Evolutionary conservation across 2,888 invertebrate species (phyloP).

Genomic region (Caenorhabditis zanzibari): DNA sequence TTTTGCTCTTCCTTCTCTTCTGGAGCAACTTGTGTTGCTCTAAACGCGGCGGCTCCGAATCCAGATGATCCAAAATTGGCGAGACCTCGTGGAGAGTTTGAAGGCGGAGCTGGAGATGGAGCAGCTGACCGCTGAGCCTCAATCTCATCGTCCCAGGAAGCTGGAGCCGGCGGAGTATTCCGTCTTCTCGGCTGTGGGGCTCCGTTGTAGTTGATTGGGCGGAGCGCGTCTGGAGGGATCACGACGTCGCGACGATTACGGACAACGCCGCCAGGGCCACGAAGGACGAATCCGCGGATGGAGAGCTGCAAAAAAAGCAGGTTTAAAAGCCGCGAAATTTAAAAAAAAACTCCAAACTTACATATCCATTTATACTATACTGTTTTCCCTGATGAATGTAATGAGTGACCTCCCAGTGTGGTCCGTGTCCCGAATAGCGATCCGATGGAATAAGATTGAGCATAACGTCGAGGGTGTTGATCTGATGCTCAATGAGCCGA

Average conservation of each 20-base stretch:
- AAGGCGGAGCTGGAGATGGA: too few species aligned
- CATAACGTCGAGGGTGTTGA: constrained; percentile 40
- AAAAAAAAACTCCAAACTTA: constrained; percentile 9
- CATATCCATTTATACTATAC: constrained; percentile 51
- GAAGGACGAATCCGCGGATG: constrained; percentile 41
- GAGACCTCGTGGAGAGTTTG: too few species aligned
- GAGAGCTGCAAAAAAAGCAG: constrained; percentile 34
- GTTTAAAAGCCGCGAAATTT: too few species aligned
- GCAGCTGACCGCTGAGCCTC: neutral
- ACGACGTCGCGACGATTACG: constrained; percentile 35
- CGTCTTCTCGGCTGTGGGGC: neutral
- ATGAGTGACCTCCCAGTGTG: constrained; percentile 51
- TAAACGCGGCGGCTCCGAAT: too few species aligned
- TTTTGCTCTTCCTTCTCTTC: too few species aligned
- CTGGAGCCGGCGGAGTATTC: neutral
- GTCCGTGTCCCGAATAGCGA: constrained; percentile 6
- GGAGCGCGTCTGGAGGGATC: constrained; percentile 42
- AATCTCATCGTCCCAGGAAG: neutral
- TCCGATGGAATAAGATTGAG: constrained; percentile 36
- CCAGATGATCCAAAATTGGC: too few species aligned
- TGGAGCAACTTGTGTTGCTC: too few species aligned
- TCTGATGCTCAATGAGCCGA: constrained; percentile 19
- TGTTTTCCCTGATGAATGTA: constrained; percentile 48
- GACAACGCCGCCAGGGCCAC: constrained; percentile 43
- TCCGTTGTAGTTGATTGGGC: constrained; percentile 15